These are phyloP conservation scores for Scaptomyza reducta DNA, from an alignment of 2,888 invertebrate species.

Conservation along the genomic window DNA sequence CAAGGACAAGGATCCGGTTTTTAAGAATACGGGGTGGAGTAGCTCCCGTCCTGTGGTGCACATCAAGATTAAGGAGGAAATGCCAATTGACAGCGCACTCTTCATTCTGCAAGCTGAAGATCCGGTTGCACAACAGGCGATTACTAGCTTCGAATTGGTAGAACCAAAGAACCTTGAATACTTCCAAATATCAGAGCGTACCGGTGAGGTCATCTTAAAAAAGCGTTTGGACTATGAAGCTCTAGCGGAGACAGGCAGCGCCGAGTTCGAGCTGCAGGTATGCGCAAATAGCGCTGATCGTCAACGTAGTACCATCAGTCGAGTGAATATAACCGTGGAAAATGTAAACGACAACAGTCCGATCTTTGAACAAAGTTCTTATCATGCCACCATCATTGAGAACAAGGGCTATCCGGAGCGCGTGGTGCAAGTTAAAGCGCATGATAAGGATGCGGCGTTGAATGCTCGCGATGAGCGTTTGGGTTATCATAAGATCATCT, in stretches of 20 bases:
- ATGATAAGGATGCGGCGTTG: conserved; percentile 88
- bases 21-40: conserved; percentile 90
- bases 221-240: conserved; percentile 91
- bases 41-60: conserved; percentile 88
- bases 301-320: conserved; percentile 87
- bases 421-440: conserved; percentile 89
- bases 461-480: conserved; percentile 86
- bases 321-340: conserved; percentile 88
- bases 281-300: conserved; percentile 85
- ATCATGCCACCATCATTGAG: conserved; percentile 89
- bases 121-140: conserved; percentile 87
- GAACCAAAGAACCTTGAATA: conserved; percentile 85
- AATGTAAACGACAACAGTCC: conserved; percentile 93
- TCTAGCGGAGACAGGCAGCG: conserved; percentile 82
- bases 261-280: conserved; percentile 85
- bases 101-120: conserved; percentile 89
- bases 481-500: conserved; percentile 89
- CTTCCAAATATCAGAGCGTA: conserved; percentile 87
- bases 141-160: conserved; percentile 87
- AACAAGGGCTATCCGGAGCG: conserved; percentile 88
- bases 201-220: conserved; percentile 90
- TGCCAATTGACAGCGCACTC: conserved; percentile 89
- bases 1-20: conserved; percentile 90
- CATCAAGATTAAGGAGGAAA: conserved; percentile 90
- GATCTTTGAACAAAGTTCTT: conserved; percentile 88